Evolutionary conservation across 2,888 invertebrate species (phyloP).

Genomic region (Pterostichus madidus): DNA sequence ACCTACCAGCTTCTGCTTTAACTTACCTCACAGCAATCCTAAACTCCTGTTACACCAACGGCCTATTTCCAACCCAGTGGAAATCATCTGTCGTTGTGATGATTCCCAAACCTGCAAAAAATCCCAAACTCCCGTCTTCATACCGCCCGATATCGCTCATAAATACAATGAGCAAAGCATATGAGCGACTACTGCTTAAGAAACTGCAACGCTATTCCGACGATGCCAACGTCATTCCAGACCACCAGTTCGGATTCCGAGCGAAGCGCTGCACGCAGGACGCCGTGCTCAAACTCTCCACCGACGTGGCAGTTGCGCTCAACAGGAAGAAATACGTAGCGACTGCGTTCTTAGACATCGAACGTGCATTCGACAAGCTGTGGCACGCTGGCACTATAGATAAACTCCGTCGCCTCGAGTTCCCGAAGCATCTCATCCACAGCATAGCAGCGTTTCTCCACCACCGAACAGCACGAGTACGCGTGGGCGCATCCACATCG

Average conservation of each 20-base stretch:
- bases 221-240: neutral
- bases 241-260: slow-evolving; percentile 5
- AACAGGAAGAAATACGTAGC: neutral
- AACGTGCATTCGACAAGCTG: slow-evolving; percentile 25
- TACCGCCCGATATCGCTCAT: slow-evolving; percentile 22
- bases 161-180: neutral
- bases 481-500: neutral
- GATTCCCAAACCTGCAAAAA: slow-evolving; percentile 4
- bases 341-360: neutral
- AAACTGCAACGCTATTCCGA: neutral
- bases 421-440: neutral
- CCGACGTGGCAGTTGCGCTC: neutral
- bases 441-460: neutral
- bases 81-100: neutral
- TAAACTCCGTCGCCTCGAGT: neutral
- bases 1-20: too few relatives aligned
- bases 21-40: neutral
- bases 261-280: neutral
- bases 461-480: neutral
- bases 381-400: slow-evolving; percentile 5
- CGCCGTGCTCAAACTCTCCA: neutral
- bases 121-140: neutral
- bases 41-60: neutral
- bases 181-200: neutral
- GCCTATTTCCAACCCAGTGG: neutral